phyloP scores from a whole-genome alignment of 2,113 vertebrate species.

The Melanotaenia duboulayi region DNA sequence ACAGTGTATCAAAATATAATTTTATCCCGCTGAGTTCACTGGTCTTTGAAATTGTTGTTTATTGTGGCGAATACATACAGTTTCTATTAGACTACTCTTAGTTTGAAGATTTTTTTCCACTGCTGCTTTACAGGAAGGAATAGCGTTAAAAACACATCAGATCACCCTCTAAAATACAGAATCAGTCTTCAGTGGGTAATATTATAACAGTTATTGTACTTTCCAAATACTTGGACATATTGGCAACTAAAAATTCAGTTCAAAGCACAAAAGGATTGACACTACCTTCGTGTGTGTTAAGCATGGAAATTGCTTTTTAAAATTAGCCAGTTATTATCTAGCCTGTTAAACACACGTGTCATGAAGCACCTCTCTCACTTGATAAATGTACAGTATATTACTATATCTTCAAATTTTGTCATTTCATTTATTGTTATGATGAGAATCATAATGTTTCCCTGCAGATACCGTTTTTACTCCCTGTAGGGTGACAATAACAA shows the following conservation, averaged over 20 bases:
- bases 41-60: conserved; percentile 35
- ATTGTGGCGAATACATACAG: conserved; percentile 12
- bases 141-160: background rate
- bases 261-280: background rate
- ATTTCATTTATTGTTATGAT: too few species aligned
- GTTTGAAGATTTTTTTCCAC: background rate
- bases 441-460: too few species aligned
- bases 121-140: background rate
- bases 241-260: background rate
- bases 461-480: too few species aligned
- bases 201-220: background rate
- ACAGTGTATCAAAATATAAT: conserved; percentile 34
- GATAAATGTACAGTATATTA: background rate
- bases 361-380: background rate
- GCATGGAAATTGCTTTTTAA: background rate
- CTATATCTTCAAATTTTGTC: too few species aligned
- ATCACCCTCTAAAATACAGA: conserved; percentile 8
- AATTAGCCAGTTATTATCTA: conserved; percentile 7
- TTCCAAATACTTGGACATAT: background rate
- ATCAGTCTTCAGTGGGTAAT: background rate
- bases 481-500: too few species aligned
- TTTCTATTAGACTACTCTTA: background rate
- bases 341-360: background rate
- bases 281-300: background rate
- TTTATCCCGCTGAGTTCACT: conserved; percentile 22